Evolutionary conservation across 2,113 vertebrate species (phyloP), one percentile per base, ranked within the genome.

Genomic region (Takifugu flavidus): DNA sequence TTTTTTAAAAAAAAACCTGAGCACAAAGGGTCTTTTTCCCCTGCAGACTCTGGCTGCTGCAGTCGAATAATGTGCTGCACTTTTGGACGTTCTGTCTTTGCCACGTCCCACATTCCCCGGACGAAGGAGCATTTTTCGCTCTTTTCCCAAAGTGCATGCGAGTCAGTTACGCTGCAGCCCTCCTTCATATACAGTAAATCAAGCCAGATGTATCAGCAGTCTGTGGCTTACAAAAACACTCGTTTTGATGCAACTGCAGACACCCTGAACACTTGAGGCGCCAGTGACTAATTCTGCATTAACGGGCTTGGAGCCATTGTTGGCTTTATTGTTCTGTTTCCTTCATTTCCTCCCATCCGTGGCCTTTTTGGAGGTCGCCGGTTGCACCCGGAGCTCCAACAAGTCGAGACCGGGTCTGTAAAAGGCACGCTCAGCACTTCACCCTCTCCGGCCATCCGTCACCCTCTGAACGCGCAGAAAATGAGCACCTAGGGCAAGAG

Each of bases 351-450:
- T 72, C 28, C 44, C 45, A 72, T 25, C 43, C 11, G 12, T 13
- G 43, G 43, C 62, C 72, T 83, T 88, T 82, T 79, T 85, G 76
- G 62, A 77, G 72, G 82, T 75, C 63, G 10, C 51, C 45, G 69
- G 63, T 51, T 65, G 62, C 77, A 77, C 70, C 51, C 42, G 12
- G 54, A 73, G 59, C 44, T 12, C 39, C 52, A 67, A 71, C 86
- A 83, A 83, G 86, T 87, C 82, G 31, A 66, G 80, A 85, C 86
- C 60, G 13, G 53, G 79, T 75, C 76, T 46, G 26, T 55, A 63
- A 84, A 77, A 25, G 59, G 68, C 58, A 53, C 60, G 39, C 80
- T 86, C 84, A 81, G 82, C 80, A 72, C 56, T 56, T 27, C 55
- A 25, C 65, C 49, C 55, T n/a, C 55, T 29, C 67, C 46, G 52